Evolutionary conservation across 2,797 vertebrate genomes (phyloP).

Genomic region (Neomorphus geoffroyi): DNA sequence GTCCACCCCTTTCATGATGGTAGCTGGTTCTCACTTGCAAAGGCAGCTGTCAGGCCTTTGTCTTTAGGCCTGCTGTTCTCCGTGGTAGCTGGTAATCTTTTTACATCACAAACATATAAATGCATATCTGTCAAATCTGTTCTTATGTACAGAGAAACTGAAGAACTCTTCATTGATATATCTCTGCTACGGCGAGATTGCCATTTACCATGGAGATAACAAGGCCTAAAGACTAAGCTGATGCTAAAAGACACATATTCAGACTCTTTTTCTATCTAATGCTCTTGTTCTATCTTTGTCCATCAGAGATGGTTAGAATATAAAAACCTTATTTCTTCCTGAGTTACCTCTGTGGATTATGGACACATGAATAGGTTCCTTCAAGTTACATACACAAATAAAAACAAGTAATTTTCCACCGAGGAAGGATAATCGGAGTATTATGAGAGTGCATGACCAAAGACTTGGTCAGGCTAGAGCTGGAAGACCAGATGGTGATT

Average conservation of each 20-base stretch:
- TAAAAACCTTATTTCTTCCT: not conserved
- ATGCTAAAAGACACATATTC: not conserved
- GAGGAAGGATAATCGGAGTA: not conserved
- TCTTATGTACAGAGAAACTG: not conserved
- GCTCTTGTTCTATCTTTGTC: not conserved
- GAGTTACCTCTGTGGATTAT: not conserved
- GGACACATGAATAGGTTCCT: not conserved
- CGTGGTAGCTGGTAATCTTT: not conserved
- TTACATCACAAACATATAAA: not conserved
- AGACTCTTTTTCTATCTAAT: not conserved
- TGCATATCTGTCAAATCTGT: not conserved
- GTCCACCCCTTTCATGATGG: not conserved
- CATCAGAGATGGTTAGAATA: not conserved
- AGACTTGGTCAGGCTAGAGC: not conserved
- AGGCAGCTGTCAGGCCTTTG: not conserved
- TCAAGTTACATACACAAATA: not conserved
- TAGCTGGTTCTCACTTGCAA: not conserved
- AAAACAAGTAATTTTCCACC: not conserved
- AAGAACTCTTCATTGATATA: not conserved
- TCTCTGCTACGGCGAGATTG: not conserved
- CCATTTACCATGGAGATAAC: not conserved
- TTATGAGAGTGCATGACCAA: not conserved
- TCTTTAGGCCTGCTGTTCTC: not conserved
- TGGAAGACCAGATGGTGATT: not conserved
- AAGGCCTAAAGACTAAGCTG: not conserved